phyloP scores from a whole-genome alignment of 2,113 vertebrate species.

The Solea solea region DNA sequence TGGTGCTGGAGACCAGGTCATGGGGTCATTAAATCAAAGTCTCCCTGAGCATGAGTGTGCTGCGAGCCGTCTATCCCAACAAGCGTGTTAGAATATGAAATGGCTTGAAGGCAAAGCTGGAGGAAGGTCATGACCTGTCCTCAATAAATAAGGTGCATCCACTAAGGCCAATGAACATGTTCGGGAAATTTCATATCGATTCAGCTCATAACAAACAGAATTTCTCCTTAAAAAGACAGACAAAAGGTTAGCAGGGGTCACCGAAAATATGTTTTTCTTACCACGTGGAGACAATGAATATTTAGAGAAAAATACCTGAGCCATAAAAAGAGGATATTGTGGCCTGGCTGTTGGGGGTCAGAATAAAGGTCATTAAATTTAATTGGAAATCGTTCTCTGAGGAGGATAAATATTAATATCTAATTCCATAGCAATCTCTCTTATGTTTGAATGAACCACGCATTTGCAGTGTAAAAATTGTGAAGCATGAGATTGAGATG shows the following conservation, averaged over 20 bases:
- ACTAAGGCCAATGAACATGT: not conserved
- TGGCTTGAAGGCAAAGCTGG: not conserved
- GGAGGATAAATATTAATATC: conserved; percentile 28
- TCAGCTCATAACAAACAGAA: not conserved
- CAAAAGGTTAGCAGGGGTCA: not conserved
- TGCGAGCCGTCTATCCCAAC: conserved; percentile 12
- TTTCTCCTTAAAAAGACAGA: not conserved
- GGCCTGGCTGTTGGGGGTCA: conserved; percentile 5
- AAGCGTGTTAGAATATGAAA: conserved; percentile 10
- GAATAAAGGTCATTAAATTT: not conserved
- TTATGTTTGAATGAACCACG: not conserved
- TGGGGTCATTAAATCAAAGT: conserved; percentile 18
- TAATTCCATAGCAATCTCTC: not conserved
- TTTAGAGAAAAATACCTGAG: not conserved
- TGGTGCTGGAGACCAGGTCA: conserved; percentile 22
- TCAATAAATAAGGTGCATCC: not conserved
- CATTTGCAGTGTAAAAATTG: not conserved
- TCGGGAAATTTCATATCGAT: conserved; percentile 1
- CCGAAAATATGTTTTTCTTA: not conserved
- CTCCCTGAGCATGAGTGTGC: not conserved
- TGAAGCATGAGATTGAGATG: not conserved
- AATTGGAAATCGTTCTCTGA: not conserved
- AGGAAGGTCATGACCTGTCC: conserved; percentile 9
- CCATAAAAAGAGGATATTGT: not conserved
- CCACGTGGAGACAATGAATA: conserved; percentile 10